Evolutionary conservation across 2,113 vertebrate species (phyloP), one percentile per base, ranked within the genome.

Genomic region (Anhinga rufa): DNA sequence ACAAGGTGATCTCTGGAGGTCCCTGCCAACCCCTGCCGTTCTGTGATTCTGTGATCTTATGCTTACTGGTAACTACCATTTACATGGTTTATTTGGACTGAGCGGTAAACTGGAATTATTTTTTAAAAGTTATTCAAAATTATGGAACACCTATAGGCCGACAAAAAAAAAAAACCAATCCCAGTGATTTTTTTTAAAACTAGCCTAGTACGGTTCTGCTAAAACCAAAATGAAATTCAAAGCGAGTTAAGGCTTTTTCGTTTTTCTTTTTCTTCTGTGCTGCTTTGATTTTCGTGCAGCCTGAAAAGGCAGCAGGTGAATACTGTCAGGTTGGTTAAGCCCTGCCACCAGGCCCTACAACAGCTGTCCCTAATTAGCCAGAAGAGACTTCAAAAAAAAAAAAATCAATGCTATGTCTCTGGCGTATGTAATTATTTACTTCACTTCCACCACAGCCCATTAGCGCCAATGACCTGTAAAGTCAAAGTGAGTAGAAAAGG

Each of bases 71-170:
- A 42, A 38, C 76, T 54, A 14, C 25, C 2, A 4, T 31, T 44
- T 29, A 36, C 16, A 10, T 24, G 7, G 40, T 9, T 72, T 68
- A 24, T 69, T 65, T 62, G 25, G 12, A n/a, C 26, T 21, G 46
- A 78, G n/a, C 34, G 62, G 17, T 26, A 75, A 83, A 44, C n/a
- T 12, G 38, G 9, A 77, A 82, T 54, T 5, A 14, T 28, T 62
- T 80, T 77, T n/a, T 10, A 0, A 2, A 61, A 12, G 15, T 40
- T 71, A 62, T 36, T 82, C 6, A 40, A 58, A 55, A 31, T 46
- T 22, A 51, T 0, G 0, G 24, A 62, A 71, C 7, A 66, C 14
- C 6, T 20, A 5, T 8, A 44, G 10, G 9, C 52, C 7, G 3
- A 76, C 17, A 14, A 62, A 17, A 4, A 62, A 66, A 51, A 20